These are phyloP conservation scores for Mionectes macconnelli DNA, from an alignment of 2,113 vertebrate genomes.

Conservation along the genomic window DNA sequence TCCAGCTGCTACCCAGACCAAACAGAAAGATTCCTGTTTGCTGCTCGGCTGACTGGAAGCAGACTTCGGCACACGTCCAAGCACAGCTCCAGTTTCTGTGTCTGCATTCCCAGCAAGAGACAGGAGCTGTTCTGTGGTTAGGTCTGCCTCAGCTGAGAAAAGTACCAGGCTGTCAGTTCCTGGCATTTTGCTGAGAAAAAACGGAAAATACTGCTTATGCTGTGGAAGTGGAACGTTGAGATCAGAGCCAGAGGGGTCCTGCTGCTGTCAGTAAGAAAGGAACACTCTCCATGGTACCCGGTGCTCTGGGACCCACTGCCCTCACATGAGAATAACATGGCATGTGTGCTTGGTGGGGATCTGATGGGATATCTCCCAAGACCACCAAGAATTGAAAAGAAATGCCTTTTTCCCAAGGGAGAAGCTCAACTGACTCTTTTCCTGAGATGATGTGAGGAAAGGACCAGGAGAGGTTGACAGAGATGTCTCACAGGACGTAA, in stretches of 20 bases:
- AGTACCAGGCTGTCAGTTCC: not conserved
- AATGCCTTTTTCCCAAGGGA: not conserved
- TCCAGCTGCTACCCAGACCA: not conserved
- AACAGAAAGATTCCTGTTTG: not conserved
- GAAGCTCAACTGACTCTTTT: not conserved
- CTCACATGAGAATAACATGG: not conserved
- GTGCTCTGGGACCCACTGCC: not conserved
- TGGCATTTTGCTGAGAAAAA: not conserved
- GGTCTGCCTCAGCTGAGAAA: not conserved
- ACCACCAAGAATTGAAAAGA: not conserved
- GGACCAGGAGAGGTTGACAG: not conserved
- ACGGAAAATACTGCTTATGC: not conserved
- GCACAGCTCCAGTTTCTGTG: fast-evolving
- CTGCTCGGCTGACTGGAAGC: not conserved
- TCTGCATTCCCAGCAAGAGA: fast-evolving
- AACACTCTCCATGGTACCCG: fast-evolving
- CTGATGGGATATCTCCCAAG: fast-evolving
- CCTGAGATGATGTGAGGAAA: not conserved
- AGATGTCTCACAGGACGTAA: not conserved
- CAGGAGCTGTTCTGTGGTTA: not conserved
- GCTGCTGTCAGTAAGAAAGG: not conserved
- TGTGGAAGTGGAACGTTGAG: not conserved
- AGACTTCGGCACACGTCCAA: not conserved
- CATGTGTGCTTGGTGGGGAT: not conserved
- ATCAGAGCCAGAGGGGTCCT: not conserved